These are phyloP conservation scores for Puffinus mauretanicus DNA, from an alignment of 2,113 vertebrate genomes.

Conservation along the genomic window DNA sequence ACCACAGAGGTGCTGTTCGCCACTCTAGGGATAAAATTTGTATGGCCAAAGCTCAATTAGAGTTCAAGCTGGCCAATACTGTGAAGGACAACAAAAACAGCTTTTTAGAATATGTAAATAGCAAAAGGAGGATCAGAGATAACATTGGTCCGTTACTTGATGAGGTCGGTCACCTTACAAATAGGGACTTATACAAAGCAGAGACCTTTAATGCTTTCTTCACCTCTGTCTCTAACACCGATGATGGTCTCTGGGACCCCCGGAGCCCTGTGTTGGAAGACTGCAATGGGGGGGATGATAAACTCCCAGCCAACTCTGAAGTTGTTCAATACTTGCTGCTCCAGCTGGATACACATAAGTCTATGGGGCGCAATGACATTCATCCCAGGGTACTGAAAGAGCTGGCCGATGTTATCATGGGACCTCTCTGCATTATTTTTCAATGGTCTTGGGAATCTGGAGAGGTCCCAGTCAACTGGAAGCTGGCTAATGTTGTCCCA, in stretches of 20 bases:
- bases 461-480: too few relatives aligned
- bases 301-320: too few relatives aligned
- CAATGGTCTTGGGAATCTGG: too few relatives aligned
- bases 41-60: background rate
- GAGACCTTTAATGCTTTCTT: background rate
- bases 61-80: background rate
- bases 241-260: background rate
- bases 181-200: background rate
- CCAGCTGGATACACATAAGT: too few relatives aligned
- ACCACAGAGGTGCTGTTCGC: background rate
- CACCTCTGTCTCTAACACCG: background rate
- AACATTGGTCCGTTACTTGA: background rate
- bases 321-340: too few relatives aligned
- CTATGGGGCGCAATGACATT: too few relatives aligned
- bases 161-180: background rate
- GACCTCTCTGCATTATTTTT: too few relatives aligned
- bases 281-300: too few relatives aligned
- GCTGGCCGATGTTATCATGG: too few relatives aligned
- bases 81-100: background rate
- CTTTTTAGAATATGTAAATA: background rate
- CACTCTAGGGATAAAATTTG: background rate
- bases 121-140: background rate
- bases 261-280: background rate
- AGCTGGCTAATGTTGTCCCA: too few relatives aligned
- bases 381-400: too few relatives aligned